Base-by-base conservation (phyloP, 2,888 invertebrate genomes). In the Melikaiella ostensackeni region DNA sequence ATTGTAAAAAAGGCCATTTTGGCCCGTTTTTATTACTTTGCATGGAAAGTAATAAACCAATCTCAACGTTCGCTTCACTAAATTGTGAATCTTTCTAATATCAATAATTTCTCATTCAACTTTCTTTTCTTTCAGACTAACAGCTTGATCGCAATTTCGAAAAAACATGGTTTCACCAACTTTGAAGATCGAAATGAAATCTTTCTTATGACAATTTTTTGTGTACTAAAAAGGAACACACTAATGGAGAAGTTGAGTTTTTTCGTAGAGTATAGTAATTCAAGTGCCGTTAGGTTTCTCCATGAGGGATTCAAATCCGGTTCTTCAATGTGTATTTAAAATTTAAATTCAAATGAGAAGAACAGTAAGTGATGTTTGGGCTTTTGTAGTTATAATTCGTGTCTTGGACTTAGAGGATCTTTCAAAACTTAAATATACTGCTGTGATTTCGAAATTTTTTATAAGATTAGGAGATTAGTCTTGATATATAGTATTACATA, bases 281-380 rank as follows among this genome's bases (percentile, higher is more conserved):
- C 1, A 57, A 57, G 19, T 74, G 33, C 46, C 46, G 46, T 59
- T 59, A 59, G 59, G n/a, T 35, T n/a, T 9, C 35, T n/a, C 11
- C 63, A 4, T 6, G 74, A 38, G 30, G 46, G 30, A 38, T 21
- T 50, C 27, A 46, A 30, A 35, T 27, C 74, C 33, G 57, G 74
- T 38, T 61, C 55, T 74, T 59, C 16, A 61, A 74, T 33, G 59
- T 38, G 33, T 33, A 33, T 63, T n/a, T 33, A 63, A 33, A 33
- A 63, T 63, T 63, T 63, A 33, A 61, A 61, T 33, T 61, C 27
- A 16, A 33, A 63, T n/a, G 21, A 63, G 62, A n/a, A n/a, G 35
- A 63, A 63, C 33, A 9, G 21, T 63, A 21, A 21, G 33, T 35
- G n/a, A 35, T 33, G 62, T 33, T 63, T 63, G 35, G 62, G 35